Base-by-base conservation (phyloP, 2,113 vertebrate species). In the Oriolus oriolus region DNA sequence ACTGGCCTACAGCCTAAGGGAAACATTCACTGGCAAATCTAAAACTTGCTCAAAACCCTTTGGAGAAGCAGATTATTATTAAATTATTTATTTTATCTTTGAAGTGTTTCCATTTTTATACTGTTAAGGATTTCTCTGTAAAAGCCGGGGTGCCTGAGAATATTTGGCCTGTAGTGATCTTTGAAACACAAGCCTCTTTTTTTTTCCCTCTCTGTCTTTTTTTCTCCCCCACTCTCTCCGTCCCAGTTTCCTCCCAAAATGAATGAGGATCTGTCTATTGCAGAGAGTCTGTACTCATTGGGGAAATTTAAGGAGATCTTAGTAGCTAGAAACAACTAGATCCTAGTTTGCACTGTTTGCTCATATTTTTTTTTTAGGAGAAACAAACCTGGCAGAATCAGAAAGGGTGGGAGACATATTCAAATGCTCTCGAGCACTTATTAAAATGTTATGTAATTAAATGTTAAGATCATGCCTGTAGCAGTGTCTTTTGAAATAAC, bases 1-100 rank as follows among this genome's bases (percentile, higher is more conserved):
- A 84, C 94, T 87, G 92, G 93, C 93, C 94, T 93, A 91, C 84
- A 96, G 94, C 96, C 95, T 96, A 90, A 92, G 90, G 96, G 95
- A 90, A 96, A 95, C 93, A 96, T 95, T 95, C 95, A 87, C 95
- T 92, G 94, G 94, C 94, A 96, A 97, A 96, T 93, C 94, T 96
- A 94, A 96, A 96, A 97, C 93, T 97, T 97, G 95, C 94, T 97
- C 95, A 95, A 87, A 96, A 96, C 86, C 93, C 91, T 94, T 93
- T 93, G 93, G 96, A 97, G 93, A 93, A 86, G 63, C 84, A 96
- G 91, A 83, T 71, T 92, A 92, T 95, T 92, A 95, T 96, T 96
- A 96, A 96, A 97, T 97, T 97, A 97, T 97, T 96, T 95, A 97
- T 97, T 96, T 96, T 91, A 95, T 95, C 96, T 97, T 96, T 97